Percentiles rank a stretch among this genome's conserved stretches.
Conservation (phyloP, 2,797 vertebrate species). For the Spatula versicolor region DNA sequence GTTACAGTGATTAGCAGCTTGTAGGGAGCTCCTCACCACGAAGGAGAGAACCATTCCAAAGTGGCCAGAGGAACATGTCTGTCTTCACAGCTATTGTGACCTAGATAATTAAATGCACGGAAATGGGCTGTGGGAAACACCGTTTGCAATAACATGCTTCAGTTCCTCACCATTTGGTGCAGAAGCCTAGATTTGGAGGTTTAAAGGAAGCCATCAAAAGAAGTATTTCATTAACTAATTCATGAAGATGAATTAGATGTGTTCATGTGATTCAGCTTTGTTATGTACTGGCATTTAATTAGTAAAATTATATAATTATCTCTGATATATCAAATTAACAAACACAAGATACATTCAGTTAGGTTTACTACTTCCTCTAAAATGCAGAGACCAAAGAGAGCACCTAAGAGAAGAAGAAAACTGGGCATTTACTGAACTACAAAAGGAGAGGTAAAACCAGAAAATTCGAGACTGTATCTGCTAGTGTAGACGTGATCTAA, state of each 20-base stretch:
- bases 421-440: not conserved
- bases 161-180: not conserved
- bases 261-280: not conserved
- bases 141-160: not conserved
- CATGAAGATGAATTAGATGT: not conserved
- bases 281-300: not conserved
- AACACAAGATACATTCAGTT: not conserved
- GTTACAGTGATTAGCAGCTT: not conserved
- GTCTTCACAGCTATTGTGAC: not conserved
- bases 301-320: not conserved
- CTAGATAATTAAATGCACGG: not conserved
- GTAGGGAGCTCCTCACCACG: not conserved
- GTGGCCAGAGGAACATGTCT: not conserved
- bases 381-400: not conserved
- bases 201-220: not conserved
- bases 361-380: not conserved
- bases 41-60: not conserved
- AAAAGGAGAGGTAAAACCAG: not conserved
- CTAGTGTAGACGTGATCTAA: not conserved
- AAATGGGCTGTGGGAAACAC: not conserved
- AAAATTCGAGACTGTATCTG: constrained; percentile 16
- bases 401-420: not conserved
- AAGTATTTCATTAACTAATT: not conserved
- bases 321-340: not conserved
- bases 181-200: not conserved